Evolutionary conservation across 2,113 vertebrate genomes (phyloP).

Genomic region (Rhodinocichla rosea): DNA sequence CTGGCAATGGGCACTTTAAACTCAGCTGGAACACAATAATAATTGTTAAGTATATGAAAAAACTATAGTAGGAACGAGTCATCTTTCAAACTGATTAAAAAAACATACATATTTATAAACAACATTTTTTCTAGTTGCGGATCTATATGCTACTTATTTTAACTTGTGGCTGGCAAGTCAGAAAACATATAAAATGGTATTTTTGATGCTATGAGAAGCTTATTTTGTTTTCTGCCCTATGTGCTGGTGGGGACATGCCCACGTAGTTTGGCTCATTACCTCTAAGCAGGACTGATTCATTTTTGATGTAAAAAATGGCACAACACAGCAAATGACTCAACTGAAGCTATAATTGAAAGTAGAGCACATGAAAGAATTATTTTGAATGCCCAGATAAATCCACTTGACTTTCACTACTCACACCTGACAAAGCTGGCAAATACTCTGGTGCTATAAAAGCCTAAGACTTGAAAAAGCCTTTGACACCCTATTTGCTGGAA

Average conservation of each 20-base stretch:
- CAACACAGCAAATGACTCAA: constrained; percentile 22
- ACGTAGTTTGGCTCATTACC: constrained; percentile 14
- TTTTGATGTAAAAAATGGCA: constrained; percentile 23
- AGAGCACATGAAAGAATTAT: constrained; percentile 15
- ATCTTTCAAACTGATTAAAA: neutral
- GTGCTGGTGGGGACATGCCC: neutral
- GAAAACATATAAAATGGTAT: neutral
- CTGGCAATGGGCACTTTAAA: neutral
- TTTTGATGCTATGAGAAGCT: constrained; percentile 22
- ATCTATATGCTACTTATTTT: neutral
- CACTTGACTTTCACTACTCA: neutral
- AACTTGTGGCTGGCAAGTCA: neutral
- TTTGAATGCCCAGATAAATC: constrained; percentile 27
- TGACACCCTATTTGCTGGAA: neutral
- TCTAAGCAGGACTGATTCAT: constrained; percentile 13
- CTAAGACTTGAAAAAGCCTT: neutral
- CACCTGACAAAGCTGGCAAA: constrained; percentile 31
- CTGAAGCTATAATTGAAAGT: neutral
- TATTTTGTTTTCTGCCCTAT: constrained; percentile 32
- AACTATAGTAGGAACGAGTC: neutral
- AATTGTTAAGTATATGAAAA: neutral
- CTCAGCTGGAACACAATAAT: neutral
- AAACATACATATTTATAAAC: neutral
- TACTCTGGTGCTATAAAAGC: neutral
- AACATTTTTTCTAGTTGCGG: neutral